These are phyloP conservation scores for Mechanitis messenoides DNA, from an alignment of 2,888 invertebrate species.

Conservation along the genomic window DNA sequence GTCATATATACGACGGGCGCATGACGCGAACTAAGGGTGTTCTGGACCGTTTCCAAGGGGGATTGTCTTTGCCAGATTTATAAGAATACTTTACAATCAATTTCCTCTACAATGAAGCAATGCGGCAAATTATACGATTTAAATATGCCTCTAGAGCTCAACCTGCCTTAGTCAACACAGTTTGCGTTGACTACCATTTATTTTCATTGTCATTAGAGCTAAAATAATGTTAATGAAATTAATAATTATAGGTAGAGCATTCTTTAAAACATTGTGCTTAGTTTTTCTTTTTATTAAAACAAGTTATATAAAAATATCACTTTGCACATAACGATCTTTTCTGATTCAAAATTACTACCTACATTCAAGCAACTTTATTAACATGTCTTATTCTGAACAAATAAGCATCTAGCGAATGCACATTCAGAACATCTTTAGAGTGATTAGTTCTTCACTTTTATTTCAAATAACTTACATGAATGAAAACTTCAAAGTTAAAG, in stretches of 20 bases:
- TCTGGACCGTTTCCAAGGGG: conserved; percentile 20
- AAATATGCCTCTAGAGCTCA: no score
- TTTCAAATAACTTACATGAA: background rate
- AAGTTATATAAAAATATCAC: no score
- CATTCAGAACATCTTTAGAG: conserved; percentile 2
- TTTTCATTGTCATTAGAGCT: no score
- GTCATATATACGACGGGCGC: background rate
- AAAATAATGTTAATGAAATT: no score
- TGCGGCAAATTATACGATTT: conserved; percentile 11
- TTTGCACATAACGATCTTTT: no score
- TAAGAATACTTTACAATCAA: conserved; percentile 19
- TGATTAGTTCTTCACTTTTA: conserved; percentile 3
- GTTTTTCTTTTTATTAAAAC: no score
- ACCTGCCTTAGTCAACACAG: no score
- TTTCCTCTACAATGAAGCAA: conserved; percentile 13
- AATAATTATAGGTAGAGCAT: no score
- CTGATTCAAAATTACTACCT: no score
- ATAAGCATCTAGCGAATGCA: background rate
- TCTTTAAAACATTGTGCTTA: no score
- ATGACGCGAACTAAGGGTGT: conserved; percentile 9
- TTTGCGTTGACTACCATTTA: no score
- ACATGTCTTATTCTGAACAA: background rate
- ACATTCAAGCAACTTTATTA: background rate
- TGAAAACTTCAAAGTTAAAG: no score
- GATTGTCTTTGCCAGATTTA: conserved; percentile 16